These are phyloP conservation scores for Cygnus atratus DNA, from an alignment of 2,113 vertebrate genomes.

Conservation along the genomic window DNA sequence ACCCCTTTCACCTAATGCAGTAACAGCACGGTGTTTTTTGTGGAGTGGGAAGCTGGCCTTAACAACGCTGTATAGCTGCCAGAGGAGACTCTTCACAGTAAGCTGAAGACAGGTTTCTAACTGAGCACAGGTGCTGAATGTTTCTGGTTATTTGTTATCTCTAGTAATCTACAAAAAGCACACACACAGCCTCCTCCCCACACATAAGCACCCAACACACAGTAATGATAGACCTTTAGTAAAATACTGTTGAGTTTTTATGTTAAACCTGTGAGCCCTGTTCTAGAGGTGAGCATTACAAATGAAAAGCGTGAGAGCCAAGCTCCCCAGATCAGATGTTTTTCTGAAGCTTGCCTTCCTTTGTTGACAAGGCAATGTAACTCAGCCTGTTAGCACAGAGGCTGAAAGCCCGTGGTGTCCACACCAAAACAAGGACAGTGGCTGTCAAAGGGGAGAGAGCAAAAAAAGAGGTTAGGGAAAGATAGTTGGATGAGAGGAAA, in stretches of 20 bases:
- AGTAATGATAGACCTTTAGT: neutral
- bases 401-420: neutral
- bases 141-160: neutral
- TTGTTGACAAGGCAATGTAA: neutral
- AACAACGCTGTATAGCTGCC: neutral
- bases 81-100: neutral
- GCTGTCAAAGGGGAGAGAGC: neutral
- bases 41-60: neutral
- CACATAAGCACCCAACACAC: accelerated
- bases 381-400: neutral
- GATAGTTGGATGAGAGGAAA: neutral
- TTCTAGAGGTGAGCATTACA: neutral
- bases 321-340: neutral
- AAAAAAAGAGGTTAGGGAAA: neutral
- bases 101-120: conserved; percentile 35
- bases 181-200: neutral
- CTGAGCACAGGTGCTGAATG: neutral
- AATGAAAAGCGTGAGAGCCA: neutral
- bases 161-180: neutral
- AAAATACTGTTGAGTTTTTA: neutral
- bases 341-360: neutral
- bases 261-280: neutral
- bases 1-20: neutral
- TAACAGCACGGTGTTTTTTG: neutral
- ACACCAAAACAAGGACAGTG: accelerated